A percentile compares a stretch with the other conserved stretches of the same genome.
These are phyloP conservation scores for Tarsius wallacei DNA, from an alignment of 2,797 vertebrate species.

Conservation along the genomic window DNA sequence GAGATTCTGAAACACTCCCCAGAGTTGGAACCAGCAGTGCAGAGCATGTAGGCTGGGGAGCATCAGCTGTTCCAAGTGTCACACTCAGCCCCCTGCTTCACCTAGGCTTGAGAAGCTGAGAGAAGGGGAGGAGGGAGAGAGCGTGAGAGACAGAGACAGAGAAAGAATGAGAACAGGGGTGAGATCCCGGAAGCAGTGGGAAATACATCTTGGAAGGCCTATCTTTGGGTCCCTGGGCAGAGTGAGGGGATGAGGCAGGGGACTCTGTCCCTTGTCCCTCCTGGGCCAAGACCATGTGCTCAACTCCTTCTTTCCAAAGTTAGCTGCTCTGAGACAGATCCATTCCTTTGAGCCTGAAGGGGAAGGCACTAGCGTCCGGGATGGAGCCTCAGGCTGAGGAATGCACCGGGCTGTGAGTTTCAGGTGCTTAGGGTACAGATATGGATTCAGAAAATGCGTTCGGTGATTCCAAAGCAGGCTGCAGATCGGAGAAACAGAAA, in stretches of 20 bases:
- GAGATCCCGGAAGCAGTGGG: neutral
- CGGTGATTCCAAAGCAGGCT: neutral
- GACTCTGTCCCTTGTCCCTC: neutral
- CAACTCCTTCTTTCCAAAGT: neutral
- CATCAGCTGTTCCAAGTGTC: neutral
- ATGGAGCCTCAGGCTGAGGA: neutral
- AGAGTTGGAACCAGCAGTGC: too few relatives aligned
- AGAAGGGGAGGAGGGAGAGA: neutral
- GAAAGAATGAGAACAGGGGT: neutral
- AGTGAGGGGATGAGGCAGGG: neutral
- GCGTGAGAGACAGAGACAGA: fast-evolving
- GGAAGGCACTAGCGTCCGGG: neutral
- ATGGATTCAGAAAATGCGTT: neutral
- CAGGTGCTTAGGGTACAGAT: neutral
- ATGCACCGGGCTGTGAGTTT: neutral
- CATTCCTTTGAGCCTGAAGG: neutral
- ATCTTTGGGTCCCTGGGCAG: too few relatives aligned
- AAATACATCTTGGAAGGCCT: neutral
- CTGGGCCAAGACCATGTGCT: neutral
- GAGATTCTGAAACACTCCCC: neutral
- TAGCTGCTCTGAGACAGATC: neutral
- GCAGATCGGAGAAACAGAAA: neutral
- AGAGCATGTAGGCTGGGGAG: neutral
- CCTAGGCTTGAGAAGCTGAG: neutral
- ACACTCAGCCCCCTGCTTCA: neutral